These are phyloP conservation scores for Chrysomallon squamiferum DNA, from an alignment of 1,140 invertebrate genomes.

Conservation along the genomic window DNA sequence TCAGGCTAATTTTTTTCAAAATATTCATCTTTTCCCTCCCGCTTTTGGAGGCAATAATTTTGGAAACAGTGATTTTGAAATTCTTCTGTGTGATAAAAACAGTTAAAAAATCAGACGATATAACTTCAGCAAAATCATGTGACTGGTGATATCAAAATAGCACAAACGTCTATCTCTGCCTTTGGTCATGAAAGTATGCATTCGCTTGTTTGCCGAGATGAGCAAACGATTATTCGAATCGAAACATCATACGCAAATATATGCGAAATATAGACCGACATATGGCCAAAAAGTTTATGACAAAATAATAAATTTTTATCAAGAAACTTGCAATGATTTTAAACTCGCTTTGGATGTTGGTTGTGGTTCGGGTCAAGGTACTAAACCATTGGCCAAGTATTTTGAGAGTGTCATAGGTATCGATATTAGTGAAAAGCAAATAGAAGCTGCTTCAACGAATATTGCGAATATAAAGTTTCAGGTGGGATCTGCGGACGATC, in stretches of 20 bases:
- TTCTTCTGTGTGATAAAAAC: too few species aligned
- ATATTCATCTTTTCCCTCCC: too few species aligned
- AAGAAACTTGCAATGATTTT: conserved; percentile 37
- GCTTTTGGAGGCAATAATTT: too few species aligned
- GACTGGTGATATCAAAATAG: too few species aligned
- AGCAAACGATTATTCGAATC: conserved; percentile 35
- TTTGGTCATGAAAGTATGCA: background rate
- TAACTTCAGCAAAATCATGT: too few species aligned
- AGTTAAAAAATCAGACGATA: too few species aligned
- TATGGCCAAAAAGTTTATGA: conserved; percentile 50
- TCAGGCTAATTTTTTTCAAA: too few species aligned
- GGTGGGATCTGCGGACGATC: conserved; percentile 57
- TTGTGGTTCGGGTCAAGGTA: conserved; percentile 67
- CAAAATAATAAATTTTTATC: conserved; percentile 50
- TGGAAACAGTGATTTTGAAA: too few species aligned
- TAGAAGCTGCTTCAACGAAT: conserved; percentile 32
- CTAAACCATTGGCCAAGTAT: conserved; percentile 53
- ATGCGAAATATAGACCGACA: conserved; percentile 56
- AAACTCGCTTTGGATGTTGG: conserved; percentile 62
- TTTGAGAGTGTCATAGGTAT: conserved; percentile 59
- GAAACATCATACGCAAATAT: conserved; percentile 41
- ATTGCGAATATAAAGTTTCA: conserved; percentile 34
- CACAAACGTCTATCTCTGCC: too few species aligned
- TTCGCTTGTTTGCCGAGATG: background rate
- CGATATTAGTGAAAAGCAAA: conserved; percentile 37